These are phyloP conservation scores for Chaetops frenatus DNA, from an alignment of 2,113 vertebrate genomes.

Conservation along the genomic window DNA sequence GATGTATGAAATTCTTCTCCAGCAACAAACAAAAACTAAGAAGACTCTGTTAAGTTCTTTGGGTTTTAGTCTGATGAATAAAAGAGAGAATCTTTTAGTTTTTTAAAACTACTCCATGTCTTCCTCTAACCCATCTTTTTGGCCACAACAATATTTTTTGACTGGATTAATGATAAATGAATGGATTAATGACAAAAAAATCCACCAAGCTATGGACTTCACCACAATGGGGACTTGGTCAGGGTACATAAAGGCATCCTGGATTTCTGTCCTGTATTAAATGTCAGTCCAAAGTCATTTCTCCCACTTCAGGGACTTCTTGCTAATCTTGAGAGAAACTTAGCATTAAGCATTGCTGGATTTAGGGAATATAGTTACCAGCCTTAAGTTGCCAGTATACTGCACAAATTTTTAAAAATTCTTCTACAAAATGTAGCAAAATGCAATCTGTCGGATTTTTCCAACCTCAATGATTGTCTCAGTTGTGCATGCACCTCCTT, in stretches of 20 bases:
- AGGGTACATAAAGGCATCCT: neutral
- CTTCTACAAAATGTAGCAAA: neutral
- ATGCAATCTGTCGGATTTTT: neutral
- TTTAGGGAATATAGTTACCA: neutral
- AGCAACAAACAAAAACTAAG: neutral
- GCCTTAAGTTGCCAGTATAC: neutral
- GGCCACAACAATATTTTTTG: neutral
- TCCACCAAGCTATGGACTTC: neutral
- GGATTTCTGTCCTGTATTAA: neutral
- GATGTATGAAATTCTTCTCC: neutral
- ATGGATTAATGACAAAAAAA: neutral
- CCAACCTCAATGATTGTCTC: neutral
- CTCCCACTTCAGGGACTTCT: neutral
- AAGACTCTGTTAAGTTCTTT: neutral
- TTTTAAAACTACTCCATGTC: neutral
- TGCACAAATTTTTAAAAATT: neutral
- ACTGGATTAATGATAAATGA: neutral
- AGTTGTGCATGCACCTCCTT: neutral
- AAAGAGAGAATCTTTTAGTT: neutral
- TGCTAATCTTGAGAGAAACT: neutral
- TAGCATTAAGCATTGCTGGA: neutral
- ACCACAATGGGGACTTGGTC: neutral
- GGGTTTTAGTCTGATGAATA: neutral
- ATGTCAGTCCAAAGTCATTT: neutral
- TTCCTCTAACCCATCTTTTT: neutral